Evolutionary conservation across 2,113 vertebrate genomes (phyloP), one percentile per base, ranked within the genome.

Genomic region (Pelvicachromis taeniatus): DNA sequence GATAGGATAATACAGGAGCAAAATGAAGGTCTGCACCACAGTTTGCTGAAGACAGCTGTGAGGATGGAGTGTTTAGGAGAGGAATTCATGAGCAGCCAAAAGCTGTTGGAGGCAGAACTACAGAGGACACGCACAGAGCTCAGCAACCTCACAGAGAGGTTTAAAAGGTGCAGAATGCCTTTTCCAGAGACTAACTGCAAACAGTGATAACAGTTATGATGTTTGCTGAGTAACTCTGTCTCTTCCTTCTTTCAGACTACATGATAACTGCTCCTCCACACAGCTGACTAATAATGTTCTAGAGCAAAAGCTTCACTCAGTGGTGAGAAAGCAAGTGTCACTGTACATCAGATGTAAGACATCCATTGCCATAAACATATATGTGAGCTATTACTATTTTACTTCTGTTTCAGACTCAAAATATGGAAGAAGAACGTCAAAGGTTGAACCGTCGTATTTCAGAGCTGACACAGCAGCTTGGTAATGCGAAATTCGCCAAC

Each of bases 41-140:
- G 77, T 82, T 75, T 96, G 61, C 68, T 93, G 23, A 87, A 95
- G 86, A 95, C 95, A 3, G 91, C 95, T 1, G 86, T 94, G 77
- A 88, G 89, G 45, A 95, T 96, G 94, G 96, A 96, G 77, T 93
- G 85, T 85, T 91, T 96, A 58, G 95, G 95, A 85, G 94, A 95
- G 14, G 95, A 96, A 55, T 95, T 96, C 75, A 93, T 95, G 38
- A 95, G 84, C 63, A 94, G 92, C 82, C 95, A 96, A 56, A 95
- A 95, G 54, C 63, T 94, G 59, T 45, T 96, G 85, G 96, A 96
- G 87, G 50, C 75, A 17, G 95, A 96, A 68, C 95, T 96, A 40
- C 95, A 95, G 85, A 95, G 63, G 88, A 96, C 95, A 8, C 95
- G 94, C 5, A 59, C 90, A 48, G 96, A 96, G 79, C 87, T 97